Evolutionary conservation across 2,888 invertebrate genomes (phyloP).

Genomic region (Stratiomys singularior): DNA sequence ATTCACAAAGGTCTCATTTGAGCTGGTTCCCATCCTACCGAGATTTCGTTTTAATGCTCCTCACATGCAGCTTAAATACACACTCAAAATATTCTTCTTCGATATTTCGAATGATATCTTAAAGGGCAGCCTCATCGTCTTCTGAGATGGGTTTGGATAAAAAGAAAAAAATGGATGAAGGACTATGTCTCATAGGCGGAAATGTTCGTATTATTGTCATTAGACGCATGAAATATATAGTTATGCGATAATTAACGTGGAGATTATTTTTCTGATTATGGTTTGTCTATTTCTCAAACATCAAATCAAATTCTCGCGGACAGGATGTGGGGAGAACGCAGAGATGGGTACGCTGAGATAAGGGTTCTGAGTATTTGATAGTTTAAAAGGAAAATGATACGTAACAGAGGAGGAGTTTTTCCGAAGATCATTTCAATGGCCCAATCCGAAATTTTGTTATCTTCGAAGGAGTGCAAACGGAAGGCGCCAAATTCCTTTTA

Average conservation of each 20-base stretch:
- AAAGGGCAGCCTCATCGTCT: neutral
- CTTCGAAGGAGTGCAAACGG: no score
- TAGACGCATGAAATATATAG: conserved; percentile 42
- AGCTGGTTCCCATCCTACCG: neutral
- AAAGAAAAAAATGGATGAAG: neutral
- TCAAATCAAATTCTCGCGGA: neutral
- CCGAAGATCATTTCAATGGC: no score
- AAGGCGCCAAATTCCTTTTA: no score
- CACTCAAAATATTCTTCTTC: neutral
- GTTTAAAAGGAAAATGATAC: neutral
- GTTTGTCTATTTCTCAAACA: conserved; percentile 11
- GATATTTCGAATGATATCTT: conserved; percentile 2
- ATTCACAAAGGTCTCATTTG: neutral
- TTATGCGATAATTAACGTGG: conserved; percentile 39
- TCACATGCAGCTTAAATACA: neutral
- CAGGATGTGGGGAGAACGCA: neutral
- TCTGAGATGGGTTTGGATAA: neutral
- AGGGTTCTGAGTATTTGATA: neutral
- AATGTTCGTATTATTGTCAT: conserved; percentile 47
- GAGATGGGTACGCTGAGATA: neutral
- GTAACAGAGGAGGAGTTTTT: no score
- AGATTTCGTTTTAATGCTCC: neutral
- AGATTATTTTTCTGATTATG: conserved; percentile 3
- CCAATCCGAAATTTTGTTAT: no score
- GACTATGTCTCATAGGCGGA: conserved; percentile 26